Evolutionary conservation across 2,888 invertebrate species (phyloP).

Genomic region (Ecliptopera silaceata): DNA sequence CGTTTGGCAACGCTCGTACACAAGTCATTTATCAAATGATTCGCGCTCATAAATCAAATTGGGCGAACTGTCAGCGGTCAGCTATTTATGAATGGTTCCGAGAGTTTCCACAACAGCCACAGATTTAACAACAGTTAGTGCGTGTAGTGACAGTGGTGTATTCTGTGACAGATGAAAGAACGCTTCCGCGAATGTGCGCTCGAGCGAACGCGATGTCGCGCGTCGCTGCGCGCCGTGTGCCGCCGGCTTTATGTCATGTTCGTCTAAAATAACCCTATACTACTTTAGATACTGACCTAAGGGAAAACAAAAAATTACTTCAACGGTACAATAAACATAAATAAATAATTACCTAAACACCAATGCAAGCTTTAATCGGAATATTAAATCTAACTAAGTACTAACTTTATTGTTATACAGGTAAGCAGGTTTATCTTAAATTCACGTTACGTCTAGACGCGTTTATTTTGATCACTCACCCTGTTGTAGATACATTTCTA

Average conservation of each 20-base stretch:
- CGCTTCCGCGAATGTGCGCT: conserved; percentile 52
- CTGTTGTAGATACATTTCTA: too few relatives aligned
- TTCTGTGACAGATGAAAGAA: conserved; percentile 52
- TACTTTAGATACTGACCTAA: too few relatives aligned
- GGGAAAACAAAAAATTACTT: too few relatives aligned
- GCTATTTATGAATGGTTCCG: conserved; percentile 25
- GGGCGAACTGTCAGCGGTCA: conserved; percentile 20
- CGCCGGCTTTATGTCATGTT: conserved; percentile 33
- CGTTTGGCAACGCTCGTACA: conserved; percentile 17
- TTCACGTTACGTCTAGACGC: too few relatives aligned
- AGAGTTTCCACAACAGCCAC: conserved; percentile 16
- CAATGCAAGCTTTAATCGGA: too few relatives aligned
- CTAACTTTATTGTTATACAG: too few relatives aligned
- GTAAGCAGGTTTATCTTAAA: too few relatives aligned
- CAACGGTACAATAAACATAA: too few relatives aligned
- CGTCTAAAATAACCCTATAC: conserved; percentile 1
- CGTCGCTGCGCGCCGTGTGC: conserved; percentile 45
- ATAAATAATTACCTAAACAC: too few relatives aligned
- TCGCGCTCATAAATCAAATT: conserved; percentile 29
- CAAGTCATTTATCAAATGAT: conserved; percentile 27
- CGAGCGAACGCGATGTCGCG: conserved; percentile 43
- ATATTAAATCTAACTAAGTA: too few relatives aligned
- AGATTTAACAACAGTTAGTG: not conserved
- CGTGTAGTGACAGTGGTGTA: not conserved
- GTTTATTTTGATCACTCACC: too few relatives aligned